Evolutionary conservation across 2,888 invertebrate genomes (phyloP).

Genomic region (Aromia moschata): DNA sequence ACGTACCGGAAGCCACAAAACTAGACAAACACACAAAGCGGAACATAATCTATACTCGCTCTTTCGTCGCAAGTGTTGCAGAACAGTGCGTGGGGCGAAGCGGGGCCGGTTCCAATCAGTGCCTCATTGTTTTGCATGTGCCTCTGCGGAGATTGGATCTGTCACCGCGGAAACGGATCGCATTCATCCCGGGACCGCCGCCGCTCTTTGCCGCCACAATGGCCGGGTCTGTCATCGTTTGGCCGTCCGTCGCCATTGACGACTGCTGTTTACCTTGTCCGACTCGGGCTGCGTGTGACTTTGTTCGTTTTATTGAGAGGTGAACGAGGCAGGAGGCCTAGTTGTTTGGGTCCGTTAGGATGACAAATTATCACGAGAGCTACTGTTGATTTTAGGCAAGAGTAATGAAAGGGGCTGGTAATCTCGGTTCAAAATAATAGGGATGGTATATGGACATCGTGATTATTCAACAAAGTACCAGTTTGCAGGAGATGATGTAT

Average conservation of each 20-base stretch:
- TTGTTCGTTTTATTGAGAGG: background rate
- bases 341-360: background rate
- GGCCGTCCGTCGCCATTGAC: slow-evolving; percentile 5
- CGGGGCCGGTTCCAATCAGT: slow-evolving; percentile 46
- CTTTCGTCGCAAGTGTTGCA: slow-evolving; percentile 9
- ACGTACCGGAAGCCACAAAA: too few relatives aligned
- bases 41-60: background rate
- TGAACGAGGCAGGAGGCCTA: background rate
- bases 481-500: too few relatives aligned
- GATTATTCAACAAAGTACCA: too few relatives aligned
- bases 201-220: slow-evolving; percentile 34
- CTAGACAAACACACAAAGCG: background rate
- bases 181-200: slow-evolving; percentile 45
- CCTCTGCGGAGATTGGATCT: slow-evolving; percentile 52
- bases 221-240: slow-evolving; percentile 29
- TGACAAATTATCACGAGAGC: background rate
- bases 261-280: slow-evolving; percentile 24
- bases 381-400: too few relatives aligned
- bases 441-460: too few relatives aligned
- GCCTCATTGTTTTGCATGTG: slow-evolving; percentile 53
- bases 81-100: slow-evolving; percentile 25
- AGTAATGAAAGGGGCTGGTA: too few relatives aligned
- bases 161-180: slow-evolving; percentile 52
- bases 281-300: background rate
- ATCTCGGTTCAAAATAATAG: too few relatives aligned